phyloP scores from a whole-genome alignment of 2,888 invertebrate species.

The Agapostemon virescens region DNA sequence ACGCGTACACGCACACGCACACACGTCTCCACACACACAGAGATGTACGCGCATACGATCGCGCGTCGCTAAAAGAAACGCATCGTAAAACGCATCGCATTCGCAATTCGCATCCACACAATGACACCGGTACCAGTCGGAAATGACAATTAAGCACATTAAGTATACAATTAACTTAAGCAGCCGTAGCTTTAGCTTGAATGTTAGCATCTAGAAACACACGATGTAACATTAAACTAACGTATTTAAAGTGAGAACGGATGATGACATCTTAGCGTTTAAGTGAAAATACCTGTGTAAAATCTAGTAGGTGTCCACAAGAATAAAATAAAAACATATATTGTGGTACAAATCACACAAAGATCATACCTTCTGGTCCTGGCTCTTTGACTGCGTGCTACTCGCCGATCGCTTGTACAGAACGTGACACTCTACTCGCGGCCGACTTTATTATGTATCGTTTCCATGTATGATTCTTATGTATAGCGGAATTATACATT shows the following conservation, averaged over 20 bases:
- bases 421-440: constrained; percentile 27
- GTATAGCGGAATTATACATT: constrained; percentile 55
- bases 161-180: constrained; percentile 80
- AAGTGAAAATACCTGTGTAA: constrained; percentile 80
- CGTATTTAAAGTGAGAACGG: constrained; percentile 75
- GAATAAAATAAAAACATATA: constrained; percentile 80
- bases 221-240: constrained; percentile 79
- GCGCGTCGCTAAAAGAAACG: background rate
- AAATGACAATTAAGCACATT: constrained; percentile 75
- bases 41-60: background rate
- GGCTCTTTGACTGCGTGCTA: constrained; percentile 39
- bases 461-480: constrained; percentile 56
- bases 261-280: constrained; percentile 72
- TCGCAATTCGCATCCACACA: constrained; percentile 4
- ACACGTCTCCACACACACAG: background rate
- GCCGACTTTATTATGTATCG: constrained; percentile 27
- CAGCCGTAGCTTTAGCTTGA: constrained; percentile 78
- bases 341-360: constrained; percentile 79
- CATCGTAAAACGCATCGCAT: background rate
- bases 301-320: constrained; percentile 81
- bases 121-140: constrained; percentile 39
- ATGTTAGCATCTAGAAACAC: constrained; percentile 78
- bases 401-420: constrained; percentile 44
- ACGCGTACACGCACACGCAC: background rate
- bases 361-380: constrained; percentile 59